Evolutionary conservation across 2,797 vertebrate genomes (phyloP).

Genomic region (Tarsius wallacei): DNA sequence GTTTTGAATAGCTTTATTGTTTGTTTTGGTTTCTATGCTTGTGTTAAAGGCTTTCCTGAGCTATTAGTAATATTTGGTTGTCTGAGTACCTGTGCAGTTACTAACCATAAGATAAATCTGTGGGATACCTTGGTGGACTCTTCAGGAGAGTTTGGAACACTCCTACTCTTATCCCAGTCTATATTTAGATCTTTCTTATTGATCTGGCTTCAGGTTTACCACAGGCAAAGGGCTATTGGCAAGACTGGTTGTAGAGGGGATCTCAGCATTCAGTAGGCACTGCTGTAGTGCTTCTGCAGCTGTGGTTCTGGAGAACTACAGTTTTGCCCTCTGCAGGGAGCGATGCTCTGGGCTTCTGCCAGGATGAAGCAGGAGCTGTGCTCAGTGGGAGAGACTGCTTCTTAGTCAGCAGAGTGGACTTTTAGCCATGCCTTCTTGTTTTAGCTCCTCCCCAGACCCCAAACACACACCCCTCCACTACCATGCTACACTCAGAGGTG

Average conservation of each 20-base stretch:
- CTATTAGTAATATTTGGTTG: neutral
- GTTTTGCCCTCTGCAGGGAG: neutral
- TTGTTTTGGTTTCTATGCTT: neutral
- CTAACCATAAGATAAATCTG: neutral
- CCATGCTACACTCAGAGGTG: neutral
- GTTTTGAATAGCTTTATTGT: neutral
- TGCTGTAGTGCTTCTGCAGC: accelerated
- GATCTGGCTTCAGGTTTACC: neutral
- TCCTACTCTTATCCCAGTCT: neutral
- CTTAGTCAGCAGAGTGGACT: neutral
- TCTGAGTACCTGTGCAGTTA: neutral
- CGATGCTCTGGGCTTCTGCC: neutral
- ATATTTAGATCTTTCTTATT: neutral
- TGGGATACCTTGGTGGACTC: neutral
- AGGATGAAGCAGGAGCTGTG: neutral
- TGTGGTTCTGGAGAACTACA: neutral
- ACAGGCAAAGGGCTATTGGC: neutral
- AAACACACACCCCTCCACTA: accelerated
- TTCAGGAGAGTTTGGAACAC: neutral
- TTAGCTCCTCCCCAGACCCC: accelerated
- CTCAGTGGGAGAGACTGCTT: neutral
- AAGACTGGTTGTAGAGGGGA: neutral
- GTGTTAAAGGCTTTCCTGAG: neutral
- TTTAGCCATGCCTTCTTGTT: neutral
- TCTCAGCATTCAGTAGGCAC: accelerated